These are phyloP conservation scores for Myotis lucifugus DNA, from an alignment of 2,113 vertebrate genomes.

Conservation along the genomic window DNA sequence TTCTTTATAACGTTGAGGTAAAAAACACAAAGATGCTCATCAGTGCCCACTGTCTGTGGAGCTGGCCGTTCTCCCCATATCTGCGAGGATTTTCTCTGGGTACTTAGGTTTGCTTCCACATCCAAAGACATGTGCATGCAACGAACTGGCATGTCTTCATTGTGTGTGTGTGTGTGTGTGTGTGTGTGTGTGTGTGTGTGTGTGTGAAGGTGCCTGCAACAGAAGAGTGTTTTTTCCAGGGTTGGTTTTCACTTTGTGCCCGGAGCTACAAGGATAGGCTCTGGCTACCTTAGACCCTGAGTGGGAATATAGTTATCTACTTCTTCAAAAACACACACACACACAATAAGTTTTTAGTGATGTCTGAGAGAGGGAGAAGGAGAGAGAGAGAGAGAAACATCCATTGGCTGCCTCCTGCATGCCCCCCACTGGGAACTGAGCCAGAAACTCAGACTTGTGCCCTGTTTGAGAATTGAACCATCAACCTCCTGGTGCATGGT, in stretches of 20 bases:
- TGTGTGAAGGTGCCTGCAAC: neutral
- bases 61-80: neutral
- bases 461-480: too few relatives aligned
- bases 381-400: too few relatives aligned
- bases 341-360: too few relatives aligned
- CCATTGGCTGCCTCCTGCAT: too few relatives aligned
- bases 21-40: neutral
- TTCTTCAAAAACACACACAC: too few relatives aligned
- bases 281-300: neutral
- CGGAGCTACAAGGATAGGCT: neutral
- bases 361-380: too few relatives aligned
- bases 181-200: too few relatives aligned
- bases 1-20: neutral
- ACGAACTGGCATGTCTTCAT: neutral
- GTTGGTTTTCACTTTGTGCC: neutral
- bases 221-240: neutral
- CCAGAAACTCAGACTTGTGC: too few relatives aligned
- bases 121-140: neutral
- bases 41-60: neutral
- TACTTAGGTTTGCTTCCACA: neutral
- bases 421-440: too few relatives aligned
- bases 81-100: neutral
- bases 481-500: too few relatives aligned
- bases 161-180: neutral
- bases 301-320: neutral